phyloP scores from a whole-genome alignment of 2,113 vertebrate genomes.

The Calypte anna region DNA sequence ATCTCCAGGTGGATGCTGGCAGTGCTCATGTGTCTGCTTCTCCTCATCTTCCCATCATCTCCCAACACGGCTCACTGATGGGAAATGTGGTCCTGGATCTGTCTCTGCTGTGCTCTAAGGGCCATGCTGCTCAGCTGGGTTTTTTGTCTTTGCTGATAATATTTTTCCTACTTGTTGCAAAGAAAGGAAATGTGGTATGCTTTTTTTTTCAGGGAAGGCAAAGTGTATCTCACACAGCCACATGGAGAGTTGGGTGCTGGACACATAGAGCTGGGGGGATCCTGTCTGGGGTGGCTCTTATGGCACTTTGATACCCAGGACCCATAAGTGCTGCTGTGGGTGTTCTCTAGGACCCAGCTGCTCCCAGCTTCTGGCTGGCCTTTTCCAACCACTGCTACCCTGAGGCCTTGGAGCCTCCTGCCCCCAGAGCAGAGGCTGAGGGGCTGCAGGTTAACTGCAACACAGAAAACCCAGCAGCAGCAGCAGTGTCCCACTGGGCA shows the following conservation, averaged over 20 bases:
- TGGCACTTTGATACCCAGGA: not conserved
- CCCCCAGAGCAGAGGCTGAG: not conserved
- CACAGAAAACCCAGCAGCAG: not conserved
- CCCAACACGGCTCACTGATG: fast-evolving
- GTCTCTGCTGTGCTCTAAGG: not conserved
- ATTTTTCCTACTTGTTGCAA: not conserved
- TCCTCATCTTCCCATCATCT: not conserved
- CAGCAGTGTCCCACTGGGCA: not conserved
- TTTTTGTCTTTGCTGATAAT: fast-evolving
- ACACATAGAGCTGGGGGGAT: not conserved
- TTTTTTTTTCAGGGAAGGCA: not conserved
- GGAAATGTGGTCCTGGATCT: not conserved
- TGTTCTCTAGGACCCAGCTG: not conserved
- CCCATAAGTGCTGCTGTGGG: not conserved
- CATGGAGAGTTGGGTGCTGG: fast-evolving
- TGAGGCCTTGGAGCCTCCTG: not conserved
- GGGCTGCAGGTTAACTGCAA: not conserved
- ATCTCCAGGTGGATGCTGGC: not conserved
- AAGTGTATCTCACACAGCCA: not conserved
- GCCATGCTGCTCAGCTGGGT: not conserved
- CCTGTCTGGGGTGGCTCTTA: not conserved
- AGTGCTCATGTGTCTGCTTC: not conserved
- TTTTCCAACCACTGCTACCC: fast-evolving
- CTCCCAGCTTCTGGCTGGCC: fast-evolving
- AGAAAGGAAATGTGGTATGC: fast-evolving